Evolutionary conservation across 2,113 vertebrate genomes (phyloP), one percentile per base, ranked within the genome.

Genomic region (Podarcis raffonei): DNA sequence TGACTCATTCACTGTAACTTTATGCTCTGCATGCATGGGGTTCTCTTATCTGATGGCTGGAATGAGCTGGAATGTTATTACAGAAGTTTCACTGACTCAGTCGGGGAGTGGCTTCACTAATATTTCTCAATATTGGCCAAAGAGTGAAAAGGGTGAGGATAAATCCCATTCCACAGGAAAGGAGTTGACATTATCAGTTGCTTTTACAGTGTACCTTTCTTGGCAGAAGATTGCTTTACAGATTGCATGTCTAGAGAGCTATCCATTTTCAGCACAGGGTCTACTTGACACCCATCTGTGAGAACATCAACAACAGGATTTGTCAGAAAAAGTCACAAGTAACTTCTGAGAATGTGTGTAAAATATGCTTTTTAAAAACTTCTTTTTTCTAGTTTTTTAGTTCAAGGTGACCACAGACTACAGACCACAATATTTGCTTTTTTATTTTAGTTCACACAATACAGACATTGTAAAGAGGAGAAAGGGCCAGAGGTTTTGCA

Each of bases 181-280:
- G 86, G 94, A 91, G 81, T 88, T 93, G 91, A 92, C 87, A 87
- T 6, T 59, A 92, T 87, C 90, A 93, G 65, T 94, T 93, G 90
- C 80, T 93, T 92, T 77, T 88, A 84, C 84, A 72, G 91, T 93
- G 87, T 78, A 77, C 86, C 91, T 95, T 88, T 92, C 89, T 71
- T 39, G 81, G 84, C 87, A 88, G 93, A 90, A 87, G 90, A 92
- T 91, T 86, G 81, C 84, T 93, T 84, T 86, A 84, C 35, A 91
- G 90, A 93, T 94, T 90, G 87, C 81, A 78, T 57, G 35, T 59
- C 72, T 0, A 39, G 13, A 53, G 81, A 91, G 89, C 27, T 4
- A 76, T 75, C 93, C 68, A 71, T 84, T 37, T n/a, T 32, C 91
- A 89, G 81, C 83, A 74, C 88, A 90, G 89, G 84, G 80, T 15